These are phyloP conservation scores for Aphaenogaster rudis DNA, from an alignment of 1,140 invertebrate genomes.

Conservation along the genomic window DNA sequence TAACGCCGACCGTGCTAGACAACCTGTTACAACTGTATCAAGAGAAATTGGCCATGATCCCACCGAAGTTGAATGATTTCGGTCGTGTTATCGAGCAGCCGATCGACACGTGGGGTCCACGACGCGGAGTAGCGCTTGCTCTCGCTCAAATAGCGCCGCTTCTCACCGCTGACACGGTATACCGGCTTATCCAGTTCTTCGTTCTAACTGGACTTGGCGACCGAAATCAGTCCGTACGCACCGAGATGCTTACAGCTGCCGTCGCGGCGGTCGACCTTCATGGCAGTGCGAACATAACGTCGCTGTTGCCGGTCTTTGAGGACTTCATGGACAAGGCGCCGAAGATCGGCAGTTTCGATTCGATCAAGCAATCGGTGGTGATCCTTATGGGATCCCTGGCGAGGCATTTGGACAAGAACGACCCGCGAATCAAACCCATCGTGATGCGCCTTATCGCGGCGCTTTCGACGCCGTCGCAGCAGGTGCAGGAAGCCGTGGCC, in stretches of 20 bases:
- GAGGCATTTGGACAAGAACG: conserved; percentile 96
- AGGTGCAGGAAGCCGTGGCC: conserved; percentile 99
- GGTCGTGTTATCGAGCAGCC: conserved; percentile 95
- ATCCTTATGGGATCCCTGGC: conserved; percentile 98
- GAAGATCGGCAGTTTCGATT: conserved; percentile 96
- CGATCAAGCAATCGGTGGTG: conserved; percentile 97
- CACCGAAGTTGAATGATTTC: conserved; percentile 96
- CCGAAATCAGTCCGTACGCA: conserved; percentile 93
- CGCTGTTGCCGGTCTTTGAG: conserved; percentile 95
- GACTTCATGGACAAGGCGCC: conserved; percentile 96
- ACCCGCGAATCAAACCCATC: conserved; percentile 96
- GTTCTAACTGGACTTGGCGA: conserved; percentile 96
- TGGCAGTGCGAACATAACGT: conserved; percentile 91
- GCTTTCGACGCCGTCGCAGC: conserved; percentile 97
- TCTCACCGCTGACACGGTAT: conserved; percentile 90
- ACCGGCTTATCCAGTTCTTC: conserved; percentile 93
- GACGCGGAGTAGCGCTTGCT: conserved; percentile 95
- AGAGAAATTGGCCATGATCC: conserved; percentile 93
- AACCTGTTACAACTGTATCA: conserved; percentile 92
- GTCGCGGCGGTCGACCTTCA: conserved; percentile 96
- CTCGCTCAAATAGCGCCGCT: conserved; percentile 92
- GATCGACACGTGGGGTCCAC: conserved; percentile 95
- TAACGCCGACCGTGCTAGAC: conserved; percentile 89
- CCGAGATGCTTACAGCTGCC: conserved; percentile 97
- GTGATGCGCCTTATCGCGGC: conserved; percentile 96